These are phyloP conservation scores for Actinernus sp. DNA, from an alignment of 92 coral and sea anemone species.

Conservation along the genomic window DNA sequence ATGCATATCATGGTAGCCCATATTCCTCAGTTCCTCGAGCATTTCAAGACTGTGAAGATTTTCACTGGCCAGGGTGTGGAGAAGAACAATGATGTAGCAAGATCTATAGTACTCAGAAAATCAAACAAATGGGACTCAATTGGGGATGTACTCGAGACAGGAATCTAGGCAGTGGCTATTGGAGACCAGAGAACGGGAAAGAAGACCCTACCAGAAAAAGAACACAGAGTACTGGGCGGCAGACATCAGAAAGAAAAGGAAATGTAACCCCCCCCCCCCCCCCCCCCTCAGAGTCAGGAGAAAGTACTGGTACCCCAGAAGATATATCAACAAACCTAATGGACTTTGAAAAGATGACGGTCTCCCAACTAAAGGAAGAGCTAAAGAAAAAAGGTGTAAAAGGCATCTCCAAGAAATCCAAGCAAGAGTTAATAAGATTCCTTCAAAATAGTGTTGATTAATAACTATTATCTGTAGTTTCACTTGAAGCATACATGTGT, in stretches of 20 bases:
- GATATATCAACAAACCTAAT: too few relatives aligned
- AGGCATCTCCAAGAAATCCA: too few relatives aligned
- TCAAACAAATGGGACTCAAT: conserved; percentile 69
- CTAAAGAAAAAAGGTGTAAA: too few relatives aligned
- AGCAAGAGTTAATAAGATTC: too few relatives aligned
- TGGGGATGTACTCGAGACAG: conserved; percentile 37
- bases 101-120: conserved; percentile 35
- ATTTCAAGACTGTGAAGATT: conserved; percentile 33
- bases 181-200: conserved; percentile 19
- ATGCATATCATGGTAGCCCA: conserved; percentile 55
- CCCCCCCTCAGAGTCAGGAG: too few relatives aligned
- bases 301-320: too few relatives aligned
- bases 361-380: too few relatives aligned
- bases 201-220: conserved; percentile 29
- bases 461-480: too few relatives aligned
- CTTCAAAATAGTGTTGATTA: too few relatives aligned
- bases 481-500: too few relatives aligned
- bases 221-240: conserved; percentile 54
- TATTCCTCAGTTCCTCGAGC: conserved; percentile 56
- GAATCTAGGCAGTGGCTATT: conserved; percentile 65
- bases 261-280: too few relatives aligned
- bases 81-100: conserved; percentile 48
- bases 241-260: conserved; percentile 34
- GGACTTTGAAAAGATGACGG: too few relatives aligned
- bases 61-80: conserved; percentile 74